These are phyloP conservation scores for Lucifuga dentata DNA, from an alignment of 2,113 vertebrate genomes.

Conservation along the genomic window DNA sequence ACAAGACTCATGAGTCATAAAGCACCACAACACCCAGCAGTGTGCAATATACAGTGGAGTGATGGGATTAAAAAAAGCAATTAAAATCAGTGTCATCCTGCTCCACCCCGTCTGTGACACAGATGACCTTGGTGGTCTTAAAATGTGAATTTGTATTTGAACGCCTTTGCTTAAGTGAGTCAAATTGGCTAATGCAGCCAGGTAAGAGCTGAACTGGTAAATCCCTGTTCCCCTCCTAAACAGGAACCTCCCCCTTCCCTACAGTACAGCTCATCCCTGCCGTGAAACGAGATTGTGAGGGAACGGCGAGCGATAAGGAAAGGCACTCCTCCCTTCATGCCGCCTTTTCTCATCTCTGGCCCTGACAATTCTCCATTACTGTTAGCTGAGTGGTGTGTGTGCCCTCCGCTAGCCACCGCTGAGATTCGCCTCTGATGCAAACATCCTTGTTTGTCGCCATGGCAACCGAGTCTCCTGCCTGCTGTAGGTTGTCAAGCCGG, in stretches of 20 bases:
- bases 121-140: slow-evolving; percentile 65
- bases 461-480: slow-evolving; percentile 81
- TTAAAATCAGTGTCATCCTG: slow-evolving; percentile 63
- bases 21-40: slow-evolving; percentile 49
- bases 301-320: slow-evolving; percentile 17
- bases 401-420: slow-evolving; percentile 52
- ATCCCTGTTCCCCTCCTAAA: slow-evolving; percentile 27
- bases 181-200: slow-evolving; percentile 6
- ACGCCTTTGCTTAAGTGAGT: slow-evolving; percentile 10
- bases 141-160: too few species aligned
- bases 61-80: slow-evolving; percentile 48
- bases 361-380: slow-evolving; percentile 37
- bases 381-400: slow-evolving; percentile 38
- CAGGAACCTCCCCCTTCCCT: slow-evolving; percentile 11
- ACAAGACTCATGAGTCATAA: slow-evolving; percentile 60
- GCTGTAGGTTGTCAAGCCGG: slow-evolving; percentile 78
- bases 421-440: slow-evolving; percentile 80
- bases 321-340: slow-evolving; percentile 23
- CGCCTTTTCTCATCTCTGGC: slow-evolving; percentile 28
- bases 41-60: slow-evolving; percentile 36
- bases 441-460: slow-evolving; percentile 84
- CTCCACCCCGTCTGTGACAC: slow-evolving; percentile 27
- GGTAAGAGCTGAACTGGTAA: slow-evolving; percentile 23
- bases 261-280: background rate
- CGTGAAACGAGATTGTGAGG: slow-evolving; percentile 24